A percentile compares a stretch with the other conserved stretches of the same genome.
Evolutionary conservation across 2,113 vertebrate genomes (phyloP).

Genomic region (Rhynchopsitta pachyrhyncha): DNA sequence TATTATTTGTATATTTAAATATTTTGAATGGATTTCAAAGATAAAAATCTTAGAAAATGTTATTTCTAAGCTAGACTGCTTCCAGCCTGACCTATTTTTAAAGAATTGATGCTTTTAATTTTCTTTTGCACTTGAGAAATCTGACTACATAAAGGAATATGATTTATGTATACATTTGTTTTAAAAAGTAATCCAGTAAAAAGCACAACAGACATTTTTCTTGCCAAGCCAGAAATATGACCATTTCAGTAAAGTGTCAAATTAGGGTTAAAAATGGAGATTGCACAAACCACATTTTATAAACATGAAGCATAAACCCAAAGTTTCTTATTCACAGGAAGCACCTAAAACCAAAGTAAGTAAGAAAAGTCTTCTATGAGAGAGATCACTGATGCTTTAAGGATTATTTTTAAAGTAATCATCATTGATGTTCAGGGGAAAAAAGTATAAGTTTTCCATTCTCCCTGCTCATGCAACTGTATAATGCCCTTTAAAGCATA

Average conservation of each 20-base stretch:
- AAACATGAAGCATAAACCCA: neutral
- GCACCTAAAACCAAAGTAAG: neutral
- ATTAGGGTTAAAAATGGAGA: neutral
- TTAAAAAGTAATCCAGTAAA: neutral
- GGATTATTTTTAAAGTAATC: neutral
- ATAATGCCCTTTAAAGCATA: neutral
- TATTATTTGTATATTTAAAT: neutral
- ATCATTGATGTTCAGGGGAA: neutral
- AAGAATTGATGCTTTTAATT: neutral
- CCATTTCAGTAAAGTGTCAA: neutral
- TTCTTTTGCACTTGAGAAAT: neutral
- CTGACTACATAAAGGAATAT: neutral
- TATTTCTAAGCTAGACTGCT: neutral
- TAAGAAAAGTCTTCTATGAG: neutral
- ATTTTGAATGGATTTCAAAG: neutral
- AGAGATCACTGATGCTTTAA: neutral
- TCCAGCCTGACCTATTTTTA: neutral
- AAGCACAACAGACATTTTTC: neutral
- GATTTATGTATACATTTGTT: neutral
- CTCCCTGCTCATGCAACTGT: neutral
- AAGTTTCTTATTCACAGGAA: neutral
- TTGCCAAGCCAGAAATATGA: neutral
- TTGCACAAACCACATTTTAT: neutral
- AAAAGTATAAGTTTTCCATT: neutral
- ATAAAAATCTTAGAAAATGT: neutral